Evolutionary conservation across 37 sponge, comb jelly and placozoan species (phyloP), one percentile per base, ranked within the genome.

Genomic region (Beroe forskalii): DNA sequence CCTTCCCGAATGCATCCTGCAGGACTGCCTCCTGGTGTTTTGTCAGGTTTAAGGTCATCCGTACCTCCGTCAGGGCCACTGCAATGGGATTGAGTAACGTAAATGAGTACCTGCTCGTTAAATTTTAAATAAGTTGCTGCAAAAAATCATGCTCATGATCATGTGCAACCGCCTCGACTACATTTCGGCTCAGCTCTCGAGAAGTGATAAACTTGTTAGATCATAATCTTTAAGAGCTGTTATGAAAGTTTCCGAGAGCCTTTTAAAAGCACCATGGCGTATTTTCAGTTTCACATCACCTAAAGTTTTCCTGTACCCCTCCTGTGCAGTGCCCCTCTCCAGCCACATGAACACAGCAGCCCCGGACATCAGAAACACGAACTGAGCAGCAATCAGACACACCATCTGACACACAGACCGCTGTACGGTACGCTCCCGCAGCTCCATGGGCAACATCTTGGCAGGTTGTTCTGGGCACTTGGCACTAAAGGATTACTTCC

Each of bases 371-470:
- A 80, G 86, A 37, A 33, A 80, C 4, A 80, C 40, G 28, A 80
- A 80, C 86, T 80, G 86, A 6, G 86, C 86, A 0, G 35, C 86
- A 24, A 80, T 80, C 43, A 80, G 30, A 80, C 86, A 44, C n/a
- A 80, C 86, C 86, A 80, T 80, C 48, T 80, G 86, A 80, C 86
- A 80, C 28, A 80, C 86, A 27, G 86, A 80, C 55, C 35, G 40
- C 86, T 80, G 37, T 1, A 80, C 55, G 9, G 20, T 12, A 42
- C 55, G 12, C 55, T 43, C 55, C 30, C 27, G 0, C 30, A 9
- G 1, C 55, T 80, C 86, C 86, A 80, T 80, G 30, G 86, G 86
- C 86, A 80, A 80, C 86, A 80, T 80, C 48, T 14, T 43, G 44
- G 48, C 86, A 4, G 23, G 23, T 14, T 14, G 6, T 14, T 6